Conservation (phyloP, 2,113 vertebrate genomes). For the Halichoerus grypus region DNA sequence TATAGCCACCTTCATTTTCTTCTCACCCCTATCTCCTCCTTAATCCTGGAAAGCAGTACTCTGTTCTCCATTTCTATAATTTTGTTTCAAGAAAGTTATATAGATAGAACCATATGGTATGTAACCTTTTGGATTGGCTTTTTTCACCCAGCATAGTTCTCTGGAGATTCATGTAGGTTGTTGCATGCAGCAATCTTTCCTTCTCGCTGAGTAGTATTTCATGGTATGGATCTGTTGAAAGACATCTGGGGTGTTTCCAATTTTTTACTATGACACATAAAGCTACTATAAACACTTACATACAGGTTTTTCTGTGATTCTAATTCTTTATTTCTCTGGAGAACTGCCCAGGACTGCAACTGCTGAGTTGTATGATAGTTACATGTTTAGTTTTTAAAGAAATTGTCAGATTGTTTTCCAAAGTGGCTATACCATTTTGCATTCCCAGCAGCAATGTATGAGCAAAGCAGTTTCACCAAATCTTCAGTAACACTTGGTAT, state of each 20-base stretch:
- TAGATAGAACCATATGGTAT: not conserved
- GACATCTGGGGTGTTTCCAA: not conserved
- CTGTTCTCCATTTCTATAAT: not conserved
- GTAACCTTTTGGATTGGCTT: not conserved
- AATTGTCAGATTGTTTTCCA: not conserved
- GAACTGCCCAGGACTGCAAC: not conserved
- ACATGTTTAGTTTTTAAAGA: conserved; percentile 29
- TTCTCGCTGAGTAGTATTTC: not conserved
- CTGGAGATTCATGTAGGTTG: not conserved
- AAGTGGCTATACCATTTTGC: not conserved
- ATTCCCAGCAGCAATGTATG: not conserved
- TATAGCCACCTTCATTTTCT: not conserved
- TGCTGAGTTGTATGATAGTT: not conserved
- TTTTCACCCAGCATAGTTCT: not conserved
- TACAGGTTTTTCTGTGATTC: not conserved
- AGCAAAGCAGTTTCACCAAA: not conserved
- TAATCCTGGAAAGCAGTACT: not conserved
- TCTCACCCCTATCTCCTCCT: not conserved
- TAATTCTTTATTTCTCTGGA: not conserved
- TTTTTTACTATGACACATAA: conserved; percentile 4
- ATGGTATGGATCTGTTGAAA: not conserved
- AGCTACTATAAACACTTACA: not conserved
- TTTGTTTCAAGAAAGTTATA: not conserved
- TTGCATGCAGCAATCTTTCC: not conserved
- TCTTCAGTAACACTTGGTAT: not conserved